Percentiles rank a stretch among this genome's conserved stretches.
Evolutionary conservation across 2,797 vertebrate genomes (phyloP).

Genomic region (Melanotaenia boesemani): DNA sequence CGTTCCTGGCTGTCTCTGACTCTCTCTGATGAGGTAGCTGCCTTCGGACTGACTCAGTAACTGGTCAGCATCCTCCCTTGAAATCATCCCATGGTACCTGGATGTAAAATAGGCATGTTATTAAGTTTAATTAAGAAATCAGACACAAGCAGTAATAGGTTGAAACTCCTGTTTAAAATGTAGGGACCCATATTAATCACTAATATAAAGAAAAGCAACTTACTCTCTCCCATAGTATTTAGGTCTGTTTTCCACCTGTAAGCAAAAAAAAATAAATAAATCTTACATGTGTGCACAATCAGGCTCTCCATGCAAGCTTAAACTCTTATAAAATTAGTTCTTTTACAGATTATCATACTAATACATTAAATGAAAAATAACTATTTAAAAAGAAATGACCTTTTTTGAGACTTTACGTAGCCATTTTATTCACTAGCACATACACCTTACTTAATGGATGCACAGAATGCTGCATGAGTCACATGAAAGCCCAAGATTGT

Average conservation of each 20-base stretch:
- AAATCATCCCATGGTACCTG: conserved; percentile 99
- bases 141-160: neutral
- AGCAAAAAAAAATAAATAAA: conserved; percentile 14
- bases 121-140: neutral
- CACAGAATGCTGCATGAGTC: conserved; percentile 57
- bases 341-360: too few species aligned
- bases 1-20: conserved; percentile 96
- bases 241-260: conserved; percentile 94
- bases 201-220: conserved; percentile 71
- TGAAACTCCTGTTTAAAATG: neutral
- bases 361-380: neutral
- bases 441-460: conserved; percentile 22
- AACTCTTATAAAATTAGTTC: neutral
- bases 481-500: conserved; percentile 46
- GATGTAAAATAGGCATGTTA: conserved; percentile 16
- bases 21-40: conserved; percentile 99
- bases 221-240: conserved; percentile 99
- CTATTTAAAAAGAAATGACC: too few species aligned
- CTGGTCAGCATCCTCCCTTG: conserved; percentile 95
- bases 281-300: neutral
- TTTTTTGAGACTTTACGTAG: neutral
- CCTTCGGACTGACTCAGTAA: conserved; percentile 95
- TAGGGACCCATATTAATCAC: neutral
- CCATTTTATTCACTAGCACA: neutral
- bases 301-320: neutral